These are phyloP conservation scores for Podocnemis expansa DNA, from an alignment of 2,113 vertebrate genomes.

Conservation along the genomic window DNA sequence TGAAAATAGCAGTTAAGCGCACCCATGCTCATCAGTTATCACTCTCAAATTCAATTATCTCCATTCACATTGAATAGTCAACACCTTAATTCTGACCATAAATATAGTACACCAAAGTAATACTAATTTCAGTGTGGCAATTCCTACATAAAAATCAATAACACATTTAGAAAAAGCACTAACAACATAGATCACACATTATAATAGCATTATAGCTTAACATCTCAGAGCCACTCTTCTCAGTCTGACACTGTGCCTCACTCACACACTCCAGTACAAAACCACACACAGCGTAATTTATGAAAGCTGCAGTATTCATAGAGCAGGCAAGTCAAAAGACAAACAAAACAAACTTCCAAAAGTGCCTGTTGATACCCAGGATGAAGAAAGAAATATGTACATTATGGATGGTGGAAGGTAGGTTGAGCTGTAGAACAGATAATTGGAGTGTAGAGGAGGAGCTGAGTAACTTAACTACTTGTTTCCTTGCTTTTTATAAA, in stretches of 20 bases:
- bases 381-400: not conserved
- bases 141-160: no score
- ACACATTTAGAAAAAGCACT: no score
- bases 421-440: not conserved
- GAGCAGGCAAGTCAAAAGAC: not conserved
- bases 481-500: no score
- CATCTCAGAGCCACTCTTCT: no score
- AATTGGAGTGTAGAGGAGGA: not conserved
- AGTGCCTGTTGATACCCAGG: not conserved
- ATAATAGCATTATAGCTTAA: no score
- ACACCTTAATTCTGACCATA: not conserved
- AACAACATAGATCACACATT: no score
- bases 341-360: not conserved
- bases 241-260: no score
- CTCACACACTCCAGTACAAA: no score
- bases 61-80: not conserved
- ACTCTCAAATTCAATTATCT: not conserved
- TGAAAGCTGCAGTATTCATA: no score
- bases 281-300: no score
- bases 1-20: not conserved
- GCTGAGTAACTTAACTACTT: not conserved
- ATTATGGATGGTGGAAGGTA: not conserved
- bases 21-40: not conserved
- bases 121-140: no score
- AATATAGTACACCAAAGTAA: not conserved